These are phyloP conservation scores for Drosophila anomalata DNA, from an alignment of 2,888 invertebrate species.

Conservation along the genomic window DNA sequence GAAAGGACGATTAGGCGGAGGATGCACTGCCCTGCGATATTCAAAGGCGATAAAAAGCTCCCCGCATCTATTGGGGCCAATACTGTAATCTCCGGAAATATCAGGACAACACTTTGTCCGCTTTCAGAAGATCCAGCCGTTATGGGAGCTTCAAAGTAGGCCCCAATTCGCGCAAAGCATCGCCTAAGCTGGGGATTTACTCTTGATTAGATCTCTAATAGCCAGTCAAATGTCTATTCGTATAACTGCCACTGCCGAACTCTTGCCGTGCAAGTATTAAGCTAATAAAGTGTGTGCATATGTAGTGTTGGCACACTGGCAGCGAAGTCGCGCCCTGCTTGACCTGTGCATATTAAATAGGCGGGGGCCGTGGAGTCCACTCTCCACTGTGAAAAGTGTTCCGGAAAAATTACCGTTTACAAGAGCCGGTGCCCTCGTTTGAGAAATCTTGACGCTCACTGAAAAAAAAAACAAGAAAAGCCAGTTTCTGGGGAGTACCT, in stretches of 20 bases:
- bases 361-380: not conserved
- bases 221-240: not conserved
- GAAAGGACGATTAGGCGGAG: conserved; percentile 8
- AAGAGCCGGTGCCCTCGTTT: not conserved
- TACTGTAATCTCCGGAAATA: not conserved
- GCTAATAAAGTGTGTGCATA: not conserved
- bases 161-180: not conserved
- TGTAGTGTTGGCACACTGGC: not conserved
- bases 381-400: not conserved
- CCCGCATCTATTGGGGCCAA: not conserved
- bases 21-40: conserved; percentile 7
- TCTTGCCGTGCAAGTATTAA: not conserved
- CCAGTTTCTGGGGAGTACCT: too few relatives aligned
- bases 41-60: conserved; percentile 12
- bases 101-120: conserved; percentile 1
- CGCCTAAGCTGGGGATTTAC: not conserved
- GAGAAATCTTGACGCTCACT: not conserved
- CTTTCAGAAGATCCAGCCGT: not conserved
- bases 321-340: not conserved
- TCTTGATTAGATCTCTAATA: not conserved
- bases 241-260: not conserved
- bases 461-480: not conserved
- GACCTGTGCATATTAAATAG: not conserved
- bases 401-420: not conserved
- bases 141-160: not conserved